Percentiles rank a stretch among this genome's conserved stretches.
phyloP scores from a whole-genome alignment of 2,888 invertebrate species.

The Xanthia togata region DNA sequence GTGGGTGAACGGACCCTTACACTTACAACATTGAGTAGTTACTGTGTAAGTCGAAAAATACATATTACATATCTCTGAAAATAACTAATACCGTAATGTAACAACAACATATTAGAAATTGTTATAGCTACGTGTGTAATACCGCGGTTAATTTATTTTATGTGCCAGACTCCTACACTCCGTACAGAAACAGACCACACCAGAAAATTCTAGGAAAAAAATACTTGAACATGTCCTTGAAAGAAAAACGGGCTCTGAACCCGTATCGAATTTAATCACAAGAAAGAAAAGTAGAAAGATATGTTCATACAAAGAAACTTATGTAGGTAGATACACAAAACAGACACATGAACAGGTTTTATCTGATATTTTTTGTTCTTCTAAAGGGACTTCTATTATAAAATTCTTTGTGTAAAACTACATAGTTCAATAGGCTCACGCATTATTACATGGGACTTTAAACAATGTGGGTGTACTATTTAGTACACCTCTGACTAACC shows the following conservation, averaged over 20 bases:
- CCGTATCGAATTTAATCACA: constrained; percentile 26
- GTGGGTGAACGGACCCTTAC: too few relatives aligned
- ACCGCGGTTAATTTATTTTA: constrained; percentile 22
- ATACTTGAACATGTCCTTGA: constrained; percentile 2
- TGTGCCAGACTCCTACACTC: constrained; percentile 8
- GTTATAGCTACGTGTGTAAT: neutral
- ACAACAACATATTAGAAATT: neutral
- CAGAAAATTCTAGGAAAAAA: constrained; percentile 8
- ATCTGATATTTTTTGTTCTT: neutral
- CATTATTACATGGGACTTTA: too few relatives aligned
- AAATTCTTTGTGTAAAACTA: neutral
- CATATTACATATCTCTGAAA: neutral
- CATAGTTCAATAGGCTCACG: neutral
- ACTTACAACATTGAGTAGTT: neutral
- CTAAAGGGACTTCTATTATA: neutral
- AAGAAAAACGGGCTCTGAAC: neutral
- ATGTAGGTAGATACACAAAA: neutral
- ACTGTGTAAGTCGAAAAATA: neutral
- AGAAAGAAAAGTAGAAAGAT: neutral
- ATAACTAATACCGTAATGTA: constrained; percentile 7
- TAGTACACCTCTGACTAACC: too few relatives aligned
- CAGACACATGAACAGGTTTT: neutral
- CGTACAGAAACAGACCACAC: constrained; percentile 16
- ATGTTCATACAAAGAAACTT: neutral
- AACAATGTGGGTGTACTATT: too few relatives aligned